Evolutionary conservation across 2,888 invertebrate species (phyloP), one percentile per base, ranked within the genome.

Genomic region (Orgyia antiqua): DNA sequence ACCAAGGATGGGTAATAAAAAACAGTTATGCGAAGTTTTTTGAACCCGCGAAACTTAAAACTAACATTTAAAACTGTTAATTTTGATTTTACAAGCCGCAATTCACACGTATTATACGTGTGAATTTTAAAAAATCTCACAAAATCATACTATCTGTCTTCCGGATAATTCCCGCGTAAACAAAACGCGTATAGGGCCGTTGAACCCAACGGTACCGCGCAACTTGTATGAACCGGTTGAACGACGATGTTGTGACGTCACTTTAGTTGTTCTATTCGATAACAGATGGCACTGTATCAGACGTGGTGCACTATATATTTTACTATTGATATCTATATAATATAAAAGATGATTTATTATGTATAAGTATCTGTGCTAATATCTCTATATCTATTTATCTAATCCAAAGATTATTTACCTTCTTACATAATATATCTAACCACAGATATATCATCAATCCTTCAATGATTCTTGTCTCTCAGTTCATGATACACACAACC

Each of bases 191-290:
- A 41, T 39, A 32, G 35, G 80, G 73, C 69, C 76, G 56, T 65
- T 70, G 75, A 80, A 69, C 84, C 74, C 80, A 84, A 83, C 84
- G 84, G 84, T 80, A 84, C 72, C 58, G 58, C 55, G 69, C 66
- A 66, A 71, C 72, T 73, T 70, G 68, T 51, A 49, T 58, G 60
- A 70, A 68, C 74, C 65, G 68, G 69, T 68, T 42, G 58, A 49
- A 33, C 46, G 52, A 60, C 61, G 59, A 39, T 45, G 49, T 31
- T 51, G 63, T 83, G 83, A 84, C 82, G 83, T 83, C 82, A 83
- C 42, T 12, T 32, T 56, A 50, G 58, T 70, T 51, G 26, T n/a
- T 28, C 74, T 67, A 66, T 43, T 59, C 40, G 42, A 21, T 50
- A 35, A 50, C 32, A 77, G 78, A 68, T 70, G 67, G 63, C 62